These are phyloP conservation scores for Heliconius ismenius DNA, from an alignment of 2,888 invertebrate species.

Conservation along the genomic window DNA sequence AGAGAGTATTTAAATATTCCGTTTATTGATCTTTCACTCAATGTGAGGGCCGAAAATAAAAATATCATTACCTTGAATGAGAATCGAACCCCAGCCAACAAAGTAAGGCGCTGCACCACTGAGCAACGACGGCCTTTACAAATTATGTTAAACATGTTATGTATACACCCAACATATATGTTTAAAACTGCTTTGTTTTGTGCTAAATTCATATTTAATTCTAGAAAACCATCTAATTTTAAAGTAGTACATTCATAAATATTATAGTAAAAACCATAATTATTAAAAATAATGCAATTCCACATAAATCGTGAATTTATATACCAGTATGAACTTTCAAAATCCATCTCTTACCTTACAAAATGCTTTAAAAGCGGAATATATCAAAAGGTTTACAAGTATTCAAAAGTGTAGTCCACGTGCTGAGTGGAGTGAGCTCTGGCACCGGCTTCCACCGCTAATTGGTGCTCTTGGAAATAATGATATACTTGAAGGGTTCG, in stretches of 20 bases:
- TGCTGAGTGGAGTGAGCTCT: slow-evolving; percentile 16
- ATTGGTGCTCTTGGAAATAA: slow-evolving; percentile 24
- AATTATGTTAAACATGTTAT: too few relatives aligned
- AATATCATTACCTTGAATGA: too few relatives aligned
- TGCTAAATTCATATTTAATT: too few relatives aligned
- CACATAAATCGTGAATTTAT: not conserved
- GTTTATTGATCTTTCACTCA: too few relatives aligned
- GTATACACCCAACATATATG: too few relatives aligned
- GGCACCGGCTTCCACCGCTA: slow-evolving; percentile 13
- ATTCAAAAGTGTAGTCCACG: slow-evolving; percentile 19
- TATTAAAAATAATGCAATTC: not conserved
- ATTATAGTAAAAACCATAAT: not conserved
- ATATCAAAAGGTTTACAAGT: slow-evolving; percentile 11
- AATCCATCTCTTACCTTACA: not conserved
- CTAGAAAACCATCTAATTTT: too few relatives aligned
- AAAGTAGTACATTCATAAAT: not conserved
- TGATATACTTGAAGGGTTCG: not conserved
- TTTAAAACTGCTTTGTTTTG: too few relatives aligned
- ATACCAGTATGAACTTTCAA: not conserved
- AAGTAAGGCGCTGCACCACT: too few relatives aligned
- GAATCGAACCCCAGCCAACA: too few relatives aligned
- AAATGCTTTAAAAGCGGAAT: slow-evolving; percentile 16
- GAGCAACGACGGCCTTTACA: too few relatives aligned
- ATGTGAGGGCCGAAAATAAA: too few relatives aligned
- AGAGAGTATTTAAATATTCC: too few relatives aligned